These are phyloP conservation scores for Eilema depressum DNA, from an alignment of 2,888 invertebrate genomes.

Conservation along the genomic window DNA sequence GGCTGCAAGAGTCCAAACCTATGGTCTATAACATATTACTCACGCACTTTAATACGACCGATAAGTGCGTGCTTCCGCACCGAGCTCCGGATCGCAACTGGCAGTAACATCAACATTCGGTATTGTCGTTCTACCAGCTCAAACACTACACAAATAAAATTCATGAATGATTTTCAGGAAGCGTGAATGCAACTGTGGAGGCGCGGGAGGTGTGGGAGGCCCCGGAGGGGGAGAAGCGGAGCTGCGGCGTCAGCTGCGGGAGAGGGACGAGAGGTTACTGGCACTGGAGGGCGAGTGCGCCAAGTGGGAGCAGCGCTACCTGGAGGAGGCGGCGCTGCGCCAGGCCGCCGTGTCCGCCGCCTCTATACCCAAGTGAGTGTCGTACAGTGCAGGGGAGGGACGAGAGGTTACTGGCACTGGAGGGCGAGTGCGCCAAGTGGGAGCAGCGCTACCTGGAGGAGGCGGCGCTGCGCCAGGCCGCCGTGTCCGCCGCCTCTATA, in stretches of 20 bases:
- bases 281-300: constrained; percentile 92
- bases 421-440: constrained; percentile 94
- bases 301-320: constrained; percentile 94
- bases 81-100: too few species aligned
- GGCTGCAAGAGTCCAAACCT: too few species aligned
- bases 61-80: too few species aligned
- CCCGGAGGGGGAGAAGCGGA: constrained; percentile 78
- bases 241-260: constrained; percentile 80
- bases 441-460: constrained; percentile 95
- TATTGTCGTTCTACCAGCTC: too few species aligned
- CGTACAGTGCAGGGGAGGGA: constrained; percentile 21
- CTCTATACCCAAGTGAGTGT: constrained; percentile 89
- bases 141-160: too few species aligned
- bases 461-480: constrained; percentile 92
- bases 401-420: constrained; percentile 84
- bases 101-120: too few species aligned
- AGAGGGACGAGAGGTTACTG: constrained; percentile 80
- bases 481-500: constrained; percentile 92
- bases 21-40: too few species aligned
- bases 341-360: constrained; percentile 94
- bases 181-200: constrained; percentile 72
- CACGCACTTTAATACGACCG: too few species aligned
- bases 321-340: constrained; percentile 92
- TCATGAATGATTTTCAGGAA: constrained; percentile 52
- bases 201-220: constrained; percentile 60